Conservation (phyloP, 2,888 invertebrate genomes). For the Pardosa pseudoannulata region DNA sequence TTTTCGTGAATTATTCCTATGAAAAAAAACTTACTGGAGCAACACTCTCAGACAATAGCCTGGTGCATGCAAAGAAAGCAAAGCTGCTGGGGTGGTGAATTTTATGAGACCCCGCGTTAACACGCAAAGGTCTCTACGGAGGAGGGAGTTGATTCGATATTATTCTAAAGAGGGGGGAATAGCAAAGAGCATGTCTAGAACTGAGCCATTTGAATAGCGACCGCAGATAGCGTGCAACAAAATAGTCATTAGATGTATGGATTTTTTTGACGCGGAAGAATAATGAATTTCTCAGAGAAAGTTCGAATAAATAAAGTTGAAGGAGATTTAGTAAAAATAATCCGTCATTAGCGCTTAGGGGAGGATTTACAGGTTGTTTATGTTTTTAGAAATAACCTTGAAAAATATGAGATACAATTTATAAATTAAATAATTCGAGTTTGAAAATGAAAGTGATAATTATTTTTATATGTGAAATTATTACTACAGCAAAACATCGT, state of each 20-base stretch:
- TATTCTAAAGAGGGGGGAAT: conserved; percentile 86
- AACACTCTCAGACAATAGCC: background rate
- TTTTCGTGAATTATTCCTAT: conserved; percentile 35
- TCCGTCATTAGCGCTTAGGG: too few relatives aligned
- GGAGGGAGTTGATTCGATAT: conserved; percentile 84
- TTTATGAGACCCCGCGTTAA: background rate
- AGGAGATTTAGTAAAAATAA: too few relatives aligned
- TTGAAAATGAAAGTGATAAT: too few relatives aligned
- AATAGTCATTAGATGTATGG: background rate
- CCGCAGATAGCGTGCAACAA: background rate
- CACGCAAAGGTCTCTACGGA: conserved; percentile 9
- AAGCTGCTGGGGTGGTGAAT: conserved; percentile 21
- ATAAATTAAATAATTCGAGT: too few relatives aligned
- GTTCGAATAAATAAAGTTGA: too few relatives aligned
- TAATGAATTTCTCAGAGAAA: too few relatives aligned
- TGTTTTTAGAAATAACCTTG: too few relatives aligned
- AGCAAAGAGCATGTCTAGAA: background rate
- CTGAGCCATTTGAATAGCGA: background rate
- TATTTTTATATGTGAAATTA: too few relatives aligned
- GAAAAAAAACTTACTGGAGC: background rate
- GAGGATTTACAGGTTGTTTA: too few relatives aligned
- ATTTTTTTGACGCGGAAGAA: too few relatives aligned
- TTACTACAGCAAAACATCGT: too few relatives aligned
- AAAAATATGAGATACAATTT: too few relatives aligned
- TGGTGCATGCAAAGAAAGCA: conserved; percentile 36